These are phyloP conservation scores for Cheilosia impressa DNA, from an alignment of 2,888 invertebrate species.

Conservation along the genomic window DNA sequence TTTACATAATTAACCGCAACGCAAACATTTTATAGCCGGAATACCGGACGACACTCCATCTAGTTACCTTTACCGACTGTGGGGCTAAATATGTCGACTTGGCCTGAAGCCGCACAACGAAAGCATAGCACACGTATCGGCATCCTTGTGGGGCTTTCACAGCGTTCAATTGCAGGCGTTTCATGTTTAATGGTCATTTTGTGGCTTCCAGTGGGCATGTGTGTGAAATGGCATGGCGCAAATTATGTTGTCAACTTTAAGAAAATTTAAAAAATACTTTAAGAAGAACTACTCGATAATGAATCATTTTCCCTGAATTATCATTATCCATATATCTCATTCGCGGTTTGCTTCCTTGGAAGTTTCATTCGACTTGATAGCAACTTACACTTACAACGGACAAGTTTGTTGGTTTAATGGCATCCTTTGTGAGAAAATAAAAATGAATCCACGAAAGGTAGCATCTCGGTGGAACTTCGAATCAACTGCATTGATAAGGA, in stretches of 20 bases:
- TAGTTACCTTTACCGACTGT: conserved; percentile 10
- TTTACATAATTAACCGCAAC: conserved; percentile 62
- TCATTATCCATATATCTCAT: conserved; percentile 10
- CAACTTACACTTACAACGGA: conserved; percentile 29
- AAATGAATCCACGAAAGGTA: conserved; percentile 54
- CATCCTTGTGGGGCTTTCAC: conserved; percentile 44
- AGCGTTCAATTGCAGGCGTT: conserved; percentile 47
- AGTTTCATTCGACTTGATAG: conserved; percentile 29
- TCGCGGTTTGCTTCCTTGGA: not conserved
- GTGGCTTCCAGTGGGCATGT: conserved; percentile 40
- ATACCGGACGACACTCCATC: conserved; percentile 31
- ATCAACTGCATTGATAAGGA: conserved; percentile 46
- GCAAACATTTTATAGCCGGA: conserved; percentile 56
- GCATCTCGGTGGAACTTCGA: conserved; percentile 47
- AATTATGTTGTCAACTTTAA: conserved; percentile 5
- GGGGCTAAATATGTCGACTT: conserved; percentile 16
- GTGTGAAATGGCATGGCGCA: not conserved
- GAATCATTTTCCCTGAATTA: conserved; percentile 32
- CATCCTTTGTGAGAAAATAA: conserved; percentile 32
- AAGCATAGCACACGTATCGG: conserved; percentile 12
- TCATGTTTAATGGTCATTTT: conserved; percentile 61
- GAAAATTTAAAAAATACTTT: not conserved
- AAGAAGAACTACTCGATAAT: conserved; percentile 17
- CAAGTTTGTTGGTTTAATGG: conserved; percentile 48
- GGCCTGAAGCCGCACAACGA: conserved; percentile 12